Evolutionary conservation across 2,113 vertebrate genomes (phyloP), one percentile per base, ranked within the genome.

Genomic region (Sylvilagus bachmani): DNA sequence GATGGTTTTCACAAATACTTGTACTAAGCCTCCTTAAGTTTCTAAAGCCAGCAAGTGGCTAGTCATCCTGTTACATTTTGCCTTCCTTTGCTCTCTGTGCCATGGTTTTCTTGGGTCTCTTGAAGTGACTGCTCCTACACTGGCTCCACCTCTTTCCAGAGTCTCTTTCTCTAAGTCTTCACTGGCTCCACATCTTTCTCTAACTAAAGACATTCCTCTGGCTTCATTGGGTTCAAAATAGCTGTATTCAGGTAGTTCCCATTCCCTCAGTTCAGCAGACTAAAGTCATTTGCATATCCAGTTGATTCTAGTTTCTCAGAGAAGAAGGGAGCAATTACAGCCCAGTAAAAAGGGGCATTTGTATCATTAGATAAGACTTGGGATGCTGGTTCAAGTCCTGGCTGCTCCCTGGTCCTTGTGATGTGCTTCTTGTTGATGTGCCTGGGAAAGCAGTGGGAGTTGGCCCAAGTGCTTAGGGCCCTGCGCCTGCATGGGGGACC

Each of bases 161-260:
- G 53, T 31, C 21, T 86, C 38, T 53, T 64, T 64, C 31, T 64
- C 31, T 36, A 16, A 62, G 14, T 62, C 44, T 44, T 44, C 7
- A 44, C 22, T 81, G 80, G 55, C 11, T 81, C 13, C 13, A 31
- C 25, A 73, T 80, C 22, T 86, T 79, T n/a, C 10, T 89, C 33
- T 82, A 93, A 61, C 61, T 95, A 79, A 82, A 94, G 58, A 61
- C 74, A 53, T 49, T 89, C 38, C 27, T 96, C 51, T 58, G 27
- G 38, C 61, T 78, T 95, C 62, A 83, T 74, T 86, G 85, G 51
- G 53, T 86, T 83, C 14, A 84, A 86, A 93, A 89, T 29, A 74
- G 51, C 64, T 90, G 21, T 31, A 70, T 49, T 84, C 71, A 58
- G 25, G 81, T 12, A 7, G 4, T 36, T 93, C 58, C 31, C 10